Evolutionary conservation across 2,888 invertebrate species (phyloP).

Genomic region (Meteorus colon): DNA sequence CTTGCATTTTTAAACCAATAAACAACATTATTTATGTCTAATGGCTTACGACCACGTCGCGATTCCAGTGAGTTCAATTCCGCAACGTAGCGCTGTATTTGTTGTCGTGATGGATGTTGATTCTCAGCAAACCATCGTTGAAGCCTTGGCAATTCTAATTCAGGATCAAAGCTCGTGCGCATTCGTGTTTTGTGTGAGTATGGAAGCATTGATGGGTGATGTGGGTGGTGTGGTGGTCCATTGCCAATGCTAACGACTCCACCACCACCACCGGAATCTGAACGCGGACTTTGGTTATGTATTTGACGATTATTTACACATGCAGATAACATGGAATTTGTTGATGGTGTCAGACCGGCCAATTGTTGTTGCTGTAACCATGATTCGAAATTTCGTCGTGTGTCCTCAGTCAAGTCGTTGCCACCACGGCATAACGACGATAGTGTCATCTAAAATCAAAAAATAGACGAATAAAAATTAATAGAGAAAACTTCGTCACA

Average conservation of each 20-base stretch:
- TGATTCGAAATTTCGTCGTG: constrained; percentile 90
- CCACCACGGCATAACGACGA: constrained; percentile 89
- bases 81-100: constrained; percentile 96
- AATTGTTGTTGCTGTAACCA: constrained; percentile 78
- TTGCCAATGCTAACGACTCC: constrained; percentile 50
- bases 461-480: constrained; percentile 5
- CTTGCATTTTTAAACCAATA: constrained; percentile 99
- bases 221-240: constrained; percentile 74
- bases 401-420: constrained; percentile 87
- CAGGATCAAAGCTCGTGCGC: constrained; percentile 97
- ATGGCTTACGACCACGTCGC: constrained; percentile 91
- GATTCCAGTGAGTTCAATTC: constrained; percentile 95
- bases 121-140: constrained; percentile 98
- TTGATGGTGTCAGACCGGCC: constrained; percentile 64
- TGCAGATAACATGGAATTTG: constrained; percentile 62
- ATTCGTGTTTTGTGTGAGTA: constrained; percentile 89
- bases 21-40: constrained; percentile 96
- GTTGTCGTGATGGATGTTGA: constrained; percentile 96
- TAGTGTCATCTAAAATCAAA: constrained; percentile 79
- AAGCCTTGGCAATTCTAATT: constrained; percentile 94
- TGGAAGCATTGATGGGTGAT: constrained; percentile 81
- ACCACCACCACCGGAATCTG: constrained; percentile 72
- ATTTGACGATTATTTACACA: constrained; percentile 56
- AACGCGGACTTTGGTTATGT: constrained; percentile 66
- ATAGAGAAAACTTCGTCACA: background rate